phyloP scores from a whole-genome alignment of 1,140 invertebrate genomes.

The Drosophila lacertosa region DNA sequence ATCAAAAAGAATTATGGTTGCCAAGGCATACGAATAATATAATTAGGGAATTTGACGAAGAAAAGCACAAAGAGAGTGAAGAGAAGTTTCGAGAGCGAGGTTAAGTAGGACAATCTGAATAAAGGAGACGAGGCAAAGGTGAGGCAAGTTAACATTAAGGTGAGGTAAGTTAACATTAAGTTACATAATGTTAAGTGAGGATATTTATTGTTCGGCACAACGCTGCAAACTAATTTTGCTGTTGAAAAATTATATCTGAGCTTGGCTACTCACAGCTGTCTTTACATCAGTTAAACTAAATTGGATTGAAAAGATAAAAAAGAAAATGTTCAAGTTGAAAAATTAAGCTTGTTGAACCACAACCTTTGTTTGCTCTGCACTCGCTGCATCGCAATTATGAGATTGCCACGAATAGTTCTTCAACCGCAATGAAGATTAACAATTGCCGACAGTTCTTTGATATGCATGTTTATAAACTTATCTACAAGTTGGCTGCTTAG shows the following conservation, averaged over 20 bases:
- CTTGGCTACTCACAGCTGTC: neutral
- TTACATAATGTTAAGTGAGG: neutral
- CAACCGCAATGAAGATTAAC: neutral
- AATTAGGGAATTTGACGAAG: too few species aligned
- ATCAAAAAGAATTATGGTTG: too few species aligned
- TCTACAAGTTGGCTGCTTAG: slow-evolving; percentile 9
- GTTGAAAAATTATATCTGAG: slow-evolving; percentile 45
- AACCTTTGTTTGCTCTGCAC: neutral
- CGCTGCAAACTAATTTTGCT: neutral
- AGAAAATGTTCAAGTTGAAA: neutral
- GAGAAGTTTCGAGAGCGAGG: too few species aligned
- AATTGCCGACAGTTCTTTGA: neutral
- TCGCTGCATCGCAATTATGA: neutral
- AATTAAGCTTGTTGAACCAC: neutral
- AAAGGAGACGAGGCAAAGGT: too few species aligned
- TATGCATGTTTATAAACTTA: neutral
- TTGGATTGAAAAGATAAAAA: neutral
- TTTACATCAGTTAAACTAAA: neutral
- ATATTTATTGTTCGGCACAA: neutral
- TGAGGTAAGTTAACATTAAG: too few species aligned
- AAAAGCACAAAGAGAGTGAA: too few species aligned
- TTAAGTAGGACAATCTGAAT: too few species aligned
- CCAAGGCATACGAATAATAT: too few species aligned
- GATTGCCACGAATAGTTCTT: neutral
- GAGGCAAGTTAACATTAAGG: too few species aligned